phyloP scores from a whole-genome alignment of 2,888 invertebrate genomes.

The Yponomeuta cagnagella region DNA sequence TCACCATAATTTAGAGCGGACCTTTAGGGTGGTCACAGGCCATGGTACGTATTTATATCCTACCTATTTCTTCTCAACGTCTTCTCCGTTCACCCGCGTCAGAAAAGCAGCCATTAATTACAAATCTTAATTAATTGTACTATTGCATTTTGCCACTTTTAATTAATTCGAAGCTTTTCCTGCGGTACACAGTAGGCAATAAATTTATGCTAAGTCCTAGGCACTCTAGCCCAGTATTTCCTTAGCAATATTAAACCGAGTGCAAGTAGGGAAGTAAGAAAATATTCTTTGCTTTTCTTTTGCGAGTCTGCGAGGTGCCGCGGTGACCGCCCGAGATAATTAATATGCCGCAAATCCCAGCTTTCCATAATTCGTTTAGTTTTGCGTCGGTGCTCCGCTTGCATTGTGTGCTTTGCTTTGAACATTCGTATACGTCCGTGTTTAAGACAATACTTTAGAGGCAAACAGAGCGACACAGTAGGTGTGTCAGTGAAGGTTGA shows the following conservation, averaged over 20 bases:
- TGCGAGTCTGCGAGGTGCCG: neutral
- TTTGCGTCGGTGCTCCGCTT: neutral
- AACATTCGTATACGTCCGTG: neutral
- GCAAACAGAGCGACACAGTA: too few relatives aligned
- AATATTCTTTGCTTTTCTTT: neutral
- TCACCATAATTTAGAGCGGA: too few relatives aligned
- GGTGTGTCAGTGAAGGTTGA: too few relatives aligned
- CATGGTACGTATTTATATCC: too few relatives aligned
- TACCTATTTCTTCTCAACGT: too few relatives aligned
- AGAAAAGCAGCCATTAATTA: too few relatives aligned
- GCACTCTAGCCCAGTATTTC: neutral
- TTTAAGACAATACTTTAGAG: too few relatives aligned
- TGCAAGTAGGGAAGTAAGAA: neutral
- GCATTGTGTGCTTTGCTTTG: neutral
- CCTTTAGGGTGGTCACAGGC: too few relatives aligned
- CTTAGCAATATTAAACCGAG: neutral
- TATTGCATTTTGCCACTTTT: too few relatives aligned
- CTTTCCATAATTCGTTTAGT: slow-evolving; percentile 40
- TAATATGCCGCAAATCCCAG: slow-evolving; percentile 34
- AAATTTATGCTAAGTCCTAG: neutral
- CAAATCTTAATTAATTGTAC: too few relatives aligned
- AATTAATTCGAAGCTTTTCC: too few relatives aligned
- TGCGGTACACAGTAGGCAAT: neutral
- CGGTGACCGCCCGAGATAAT: neutral
- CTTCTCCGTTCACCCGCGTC: too few relatives aligned